Evolutionary conservation across 2,888 invertebrate genomes (phyloP).

Genomic region (Caenorhabditis sulstoni): DNA sequence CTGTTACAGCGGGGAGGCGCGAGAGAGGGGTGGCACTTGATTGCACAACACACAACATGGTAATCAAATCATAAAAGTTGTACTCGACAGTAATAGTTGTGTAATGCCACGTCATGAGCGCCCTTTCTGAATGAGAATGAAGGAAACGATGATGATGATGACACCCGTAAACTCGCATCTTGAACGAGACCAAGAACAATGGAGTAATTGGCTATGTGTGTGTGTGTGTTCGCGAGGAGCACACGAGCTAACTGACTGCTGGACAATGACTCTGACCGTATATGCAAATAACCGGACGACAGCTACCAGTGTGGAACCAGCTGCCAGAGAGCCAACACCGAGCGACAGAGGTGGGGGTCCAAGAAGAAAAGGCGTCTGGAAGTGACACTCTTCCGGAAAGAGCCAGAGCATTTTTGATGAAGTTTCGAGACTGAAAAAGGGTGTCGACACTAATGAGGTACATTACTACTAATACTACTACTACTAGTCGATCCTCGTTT

Average conservation of each 20-base stretch:
- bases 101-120: too few species aligned
- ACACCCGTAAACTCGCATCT: slow-evolving; percentile 33
- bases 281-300: slow-evolving; percentile 50
- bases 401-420: background rate
- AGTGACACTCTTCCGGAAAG: slow-evolving; percentile 7
- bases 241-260: background rate
- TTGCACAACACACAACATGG: slow-evolving; percentile 27
- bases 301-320: slow-evolving; percentile 35
- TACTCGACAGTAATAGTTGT: background rate
- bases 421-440: too few species aligned
- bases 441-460: too few species aligned
- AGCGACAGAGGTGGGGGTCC: background rate
- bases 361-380: slow-evolving; percentile 5
- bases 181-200: slow-evolving; percentile 19
- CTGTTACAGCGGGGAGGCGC: background rate
- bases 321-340: slow-evolving; percentile 34
- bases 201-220: slow-evolving; percentile 43
- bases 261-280: slow-evolving; percentile 36
- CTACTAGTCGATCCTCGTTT: too few species aligned
- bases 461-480: too few species aligned
- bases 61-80: slow-evolving; percentile 41
- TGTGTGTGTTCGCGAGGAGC: slow-evolving; percentile 4
- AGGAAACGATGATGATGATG: slow-evolving; percentile 18
- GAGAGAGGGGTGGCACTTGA: slow-evolving; percentile 10
- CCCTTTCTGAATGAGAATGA: slow-evolving; percentile 1